phyloP scores from a whole-genome alignment of 53 echinoderm and acorn worm species.

The Paelopatides confundens region DNA sequence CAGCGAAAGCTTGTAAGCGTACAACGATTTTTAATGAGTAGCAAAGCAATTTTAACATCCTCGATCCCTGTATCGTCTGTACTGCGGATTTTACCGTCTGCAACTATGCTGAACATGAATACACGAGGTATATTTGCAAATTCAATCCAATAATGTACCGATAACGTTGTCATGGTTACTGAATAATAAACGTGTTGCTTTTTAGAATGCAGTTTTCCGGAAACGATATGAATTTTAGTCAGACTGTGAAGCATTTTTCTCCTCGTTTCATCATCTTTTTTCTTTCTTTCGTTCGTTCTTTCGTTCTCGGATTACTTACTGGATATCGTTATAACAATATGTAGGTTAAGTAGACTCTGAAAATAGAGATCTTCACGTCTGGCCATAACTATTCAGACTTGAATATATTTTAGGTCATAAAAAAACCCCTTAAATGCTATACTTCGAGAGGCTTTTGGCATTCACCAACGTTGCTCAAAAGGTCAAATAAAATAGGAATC shows the following conservation, averaged over 20 bases:
- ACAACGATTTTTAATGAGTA: too few species aligned
- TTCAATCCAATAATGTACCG: constrained; percentile 37
- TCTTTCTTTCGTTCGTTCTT: background rate
- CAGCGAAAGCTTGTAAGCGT: too few species aligned
- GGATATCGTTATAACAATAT: background rate
- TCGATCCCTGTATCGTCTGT: background rate
- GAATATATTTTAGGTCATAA: background rate
- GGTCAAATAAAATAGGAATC: background rate
- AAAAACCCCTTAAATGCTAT: background rate
- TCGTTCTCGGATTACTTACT: background rate
- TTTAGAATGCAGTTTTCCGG: background rate
- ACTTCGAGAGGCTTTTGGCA: background rate
- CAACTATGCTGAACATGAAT: constrained; percentile 36
- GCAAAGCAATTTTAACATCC: too few species aligned
- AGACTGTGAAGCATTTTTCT: background rate
- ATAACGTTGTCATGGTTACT: constrained; percentile 15
- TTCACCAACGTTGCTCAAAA: background rate
- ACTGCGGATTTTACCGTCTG: background rate
- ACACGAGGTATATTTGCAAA: constrained; percentile 23
- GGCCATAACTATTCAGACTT: background rate
- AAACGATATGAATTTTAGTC: background rate
- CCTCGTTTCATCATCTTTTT: background rate
- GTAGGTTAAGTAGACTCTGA: background rate
- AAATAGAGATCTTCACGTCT: background rate
- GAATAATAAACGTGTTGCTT: constrained; percentile 45